Evolutionary conservation across 2,113 vertebrate species (phyloP).

Genomic region (Actenoides lindsayi): DNA sequence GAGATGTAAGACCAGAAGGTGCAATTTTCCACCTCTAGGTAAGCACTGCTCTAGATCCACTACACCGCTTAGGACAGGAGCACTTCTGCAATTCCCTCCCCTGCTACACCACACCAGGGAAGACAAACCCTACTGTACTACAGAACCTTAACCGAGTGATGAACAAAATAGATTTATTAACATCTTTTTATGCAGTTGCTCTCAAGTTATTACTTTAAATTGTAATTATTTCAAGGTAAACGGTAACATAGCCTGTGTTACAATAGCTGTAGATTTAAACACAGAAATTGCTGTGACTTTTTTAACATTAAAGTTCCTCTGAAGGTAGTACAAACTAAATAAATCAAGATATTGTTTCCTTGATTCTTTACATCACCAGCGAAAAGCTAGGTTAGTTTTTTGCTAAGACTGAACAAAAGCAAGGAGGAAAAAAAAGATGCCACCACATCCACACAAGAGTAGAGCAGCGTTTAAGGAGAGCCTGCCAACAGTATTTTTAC

Average conservation of each 20-base stretch:
- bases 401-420: neutral
- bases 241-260: neutral
- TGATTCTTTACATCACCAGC: neutral
- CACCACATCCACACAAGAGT: neutral
- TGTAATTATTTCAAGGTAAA: neutral
- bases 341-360: fast-evolving
- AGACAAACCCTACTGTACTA: neutral
- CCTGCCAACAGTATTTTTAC: neutral
- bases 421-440: neutral
- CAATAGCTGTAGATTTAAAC: neutral
- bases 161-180: neutral
- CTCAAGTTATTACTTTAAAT: neutral
- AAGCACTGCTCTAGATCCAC: neutral
- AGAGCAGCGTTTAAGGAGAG: neutral
- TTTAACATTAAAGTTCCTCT: neutral
- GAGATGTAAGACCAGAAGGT: neutral
- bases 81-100: neutral
- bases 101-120: neutral
- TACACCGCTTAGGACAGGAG: fast-evolving
- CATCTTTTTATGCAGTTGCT: neutral
- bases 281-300: neutral
- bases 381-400: neutral
- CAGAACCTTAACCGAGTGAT: neutral
- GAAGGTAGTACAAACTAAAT: neutral
- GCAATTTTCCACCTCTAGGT: neutral